Evolutionary conservation across 2,797 vertebrate genomes (phyloP).

Genomic region (Poeciliopsis paucimaculata): DNA sequence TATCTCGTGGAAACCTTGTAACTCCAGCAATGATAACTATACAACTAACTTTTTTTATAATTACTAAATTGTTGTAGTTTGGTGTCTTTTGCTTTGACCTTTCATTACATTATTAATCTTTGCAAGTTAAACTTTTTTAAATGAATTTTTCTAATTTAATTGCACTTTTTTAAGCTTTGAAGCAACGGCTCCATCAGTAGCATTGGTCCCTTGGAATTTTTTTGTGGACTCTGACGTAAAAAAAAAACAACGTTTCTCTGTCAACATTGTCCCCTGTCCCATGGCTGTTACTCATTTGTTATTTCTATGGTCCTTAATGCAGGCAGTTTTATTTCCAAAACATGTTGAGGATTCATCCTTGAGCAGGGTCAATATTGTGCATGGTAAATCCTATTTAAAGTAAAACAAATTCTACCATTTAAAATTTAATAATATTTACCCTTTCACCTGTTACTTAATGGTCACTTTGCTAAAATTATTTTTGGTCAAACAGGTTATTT

Average conservation of each 20-base stretch:
- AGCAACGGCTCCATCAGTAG: background rate
- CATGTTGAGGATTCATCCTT: conserved; percentile 44
- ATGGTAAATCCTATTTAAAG: conserved; percentile 46
- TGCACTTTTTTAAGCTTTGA: background rate
- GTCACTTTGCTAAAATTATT: conserved; percentile 57
- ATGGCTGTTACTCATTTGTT: conserved; percentile 49
- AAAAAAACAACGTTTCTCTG: conserved; percentile 41
- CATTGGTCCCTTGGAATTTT: conserved; percentile 17
- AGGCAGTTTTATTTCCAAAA: conserved; percentile 33
- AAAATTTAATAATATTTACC: conserved; percentile 57
- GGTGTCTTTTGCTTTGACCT: conserved; percentile 16
- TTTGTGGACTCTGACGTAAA: conserved; percentile 31
- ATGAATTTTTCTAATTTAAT: background rate
- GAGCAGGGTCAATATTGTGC: conserved; percentile 37
- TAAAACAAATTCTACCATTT: conserved; percentile 34
- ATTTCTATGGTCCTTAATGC: conserved; percentile 30
- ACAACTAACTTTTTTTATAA: conserved; percentile 35
- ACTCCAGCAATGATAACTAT: conserved; percentile 58
- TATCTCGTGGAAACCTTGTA: conserved; percentile 68
- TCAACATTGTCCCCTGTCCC: conserved; percentile 38
- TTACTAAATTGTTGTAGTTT: conserved; percentile 15
- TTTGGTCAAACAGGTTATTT: conserved; percentile 60
- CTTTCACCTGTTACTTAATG: conserved; percentile 62
- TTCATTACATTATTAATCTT: background rate
- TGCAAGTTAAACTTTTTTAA: background rate